These are phyloP conservation scores for Pelecanus crispus DNA, from an alignment of 2,113 vertebrate genomes.

Conservation along the genomic window DNA sequence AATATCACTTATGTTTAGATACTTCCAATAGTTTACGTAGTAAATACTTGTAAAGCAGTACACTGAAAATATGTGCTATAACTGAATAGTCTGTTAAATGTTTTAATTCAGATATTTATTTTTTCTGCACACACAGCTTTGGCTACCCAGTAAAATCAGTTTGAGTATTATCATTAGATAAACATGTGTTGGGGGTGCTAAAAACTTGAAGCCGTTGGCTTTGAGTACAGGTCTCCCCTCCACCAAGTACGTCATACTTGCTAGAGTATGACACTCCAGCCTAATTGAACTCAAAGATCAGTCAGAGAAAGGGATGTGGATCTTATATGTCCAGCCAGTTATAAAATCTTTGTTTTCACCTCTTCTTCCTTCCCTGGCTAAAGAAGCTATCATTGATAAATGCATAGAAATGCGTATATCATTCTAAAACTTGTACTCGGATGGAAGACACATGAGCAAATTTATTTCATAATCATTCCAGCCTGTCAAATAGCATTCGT, in stretches of 20 bases:
- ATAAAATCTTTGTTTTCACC: not conserved
- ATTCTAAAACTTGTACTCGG: not conserved
- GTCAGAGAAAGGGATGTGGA: not conserved
- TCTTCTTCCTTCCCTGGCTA: not conserved
- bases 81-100: not conserved
- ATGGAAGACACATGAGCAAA: not conserved
- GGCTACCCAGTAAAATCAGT: not conserved
- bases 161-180: not conserved
- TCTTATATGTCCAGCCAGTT: not conserved
- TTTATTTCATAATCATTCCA: not conserved
- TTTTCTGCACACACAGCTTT: not conserved
- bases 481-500: not conserved
- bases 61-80: not conserved
- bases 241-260: not conserved
- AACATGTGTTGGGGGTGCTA: not conserved
- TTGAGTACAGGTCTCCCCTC: not conserved
- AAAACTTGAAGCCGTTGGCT: not conserved
- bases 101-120: not conserved
- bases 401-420: not conserved
- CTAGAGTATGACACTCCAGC: not conserved
- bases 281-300: not conserved
- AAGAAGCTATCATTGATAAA: not conserved
- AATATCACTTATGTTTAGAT: not conserved
- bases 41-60: not conserved
- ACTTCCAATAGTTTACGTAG: not conserved